A percentile compares a stretch with the other conserved stretches of the same genome.
phyloP scores from a whole-genome alignment of 2,113 vertebrate genomes.

The Craseonycteris thonglongyai region DNA sequence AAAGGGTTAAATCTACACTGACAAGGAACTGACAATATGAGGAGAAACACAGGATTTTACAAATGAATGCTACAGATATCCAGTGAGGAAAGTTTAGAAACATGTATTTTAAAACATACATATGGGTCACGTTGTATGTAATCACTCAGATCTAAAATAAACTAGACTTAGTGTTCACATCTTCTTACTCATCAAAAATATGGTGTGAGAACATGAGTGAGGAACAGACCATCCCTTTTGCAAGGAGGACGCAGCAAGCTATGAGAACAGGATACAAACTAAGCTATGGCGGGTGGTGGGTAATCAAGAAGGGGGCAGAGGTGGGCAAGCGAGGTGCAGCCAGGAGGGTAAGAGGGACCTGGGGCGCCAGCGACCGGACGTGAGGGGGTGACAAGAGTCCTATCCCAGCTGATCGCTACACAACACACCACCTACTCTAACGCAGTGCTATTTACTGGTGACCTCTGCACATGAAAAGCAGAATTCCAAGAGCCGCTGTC shows the following conservation, averaged over 20 bases:
- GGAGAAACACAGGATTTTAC: not conserved
- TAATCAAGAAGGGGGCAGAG: not conserved
- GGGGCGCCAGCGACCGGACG: too few relatives aligned
- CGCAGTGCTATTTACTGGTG: not conserved
- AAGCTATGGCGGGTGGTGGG: too few relatives aligned
- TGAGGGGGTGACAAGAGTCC: too few relatives aligned
- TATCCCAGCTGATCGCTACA: too few relatives aligned
- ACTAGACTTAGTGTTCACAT: not conserved
- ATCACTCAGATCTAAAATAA: not conserved
- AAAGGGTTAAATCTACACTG: not conserved
- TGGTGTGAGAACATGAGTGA: not conserved
- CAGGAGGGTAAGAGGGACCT: not conserved
- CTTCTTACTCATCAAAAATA: not conserved
- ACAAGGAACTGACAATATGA: not conserved
- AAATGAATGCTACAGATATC: not conserved
- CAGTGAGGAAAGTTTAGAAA: not conserved
- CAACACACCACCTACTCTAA: not conserved
- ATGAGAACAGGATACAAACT: fast-evolving
- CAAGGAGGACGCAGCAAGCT: not conserved
- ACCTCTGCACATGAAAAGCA: not conserved
- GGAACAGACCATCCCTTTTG: not conserved
- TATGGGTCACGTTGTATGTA: too few relatives aligned
- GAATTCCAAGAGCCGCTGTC: not conserved
- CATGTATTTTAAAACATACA: not conserved
- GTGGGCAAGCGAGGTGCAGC: not conserved